Evolutionary conservation across 92 coral and sea anemone species (phyloP).

Genomic region (Parazoanthus swiftii): DNA sequence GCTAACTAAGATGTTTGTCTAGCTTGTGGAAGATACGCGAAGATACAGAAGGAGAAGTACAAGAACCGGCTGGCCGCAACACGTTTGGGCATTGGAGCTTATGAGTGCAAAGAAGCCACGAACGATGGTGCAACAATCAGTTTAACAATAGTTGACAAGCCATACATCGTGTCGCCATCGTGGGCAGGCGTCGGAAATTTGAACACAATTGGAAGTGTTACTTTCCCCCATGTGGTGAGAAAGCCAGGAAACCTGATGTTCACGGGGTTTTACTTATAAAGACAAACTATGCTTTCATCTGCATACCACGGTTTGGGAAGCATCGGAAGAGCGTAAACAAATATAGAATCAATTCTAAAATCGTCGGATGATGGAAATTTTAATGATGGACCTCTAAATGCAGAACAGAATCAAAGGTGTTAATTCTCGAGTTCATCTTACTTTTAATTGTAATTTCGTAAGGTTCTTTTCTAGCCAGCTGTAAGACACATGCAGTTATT

Average conservation of each 20-base stretch:
- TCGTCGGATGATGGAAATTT: slow-evolving; percentile 12
- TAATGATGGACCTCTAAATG: slow-evolving; percentile 1
- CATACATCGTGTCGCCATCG: slow-evolving; percentile 40
- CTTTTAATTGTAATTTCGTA: slow-evolving; percentile 26
- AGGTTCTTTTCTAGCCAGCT: slow-evolving; percentile 2
- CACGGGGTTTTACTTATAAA: neutral
- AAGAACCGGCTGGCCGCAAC: slow-evolving; percentile 99
- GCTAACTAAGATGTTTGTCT: slow-evolving; percentile 15
- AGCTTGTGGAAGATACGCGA: slow-evolving; percentile 69
- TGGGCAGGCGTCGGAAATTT: slow-evolving; percentile 41
- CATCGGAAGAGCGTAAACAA: slow-evolving; percentile 14
- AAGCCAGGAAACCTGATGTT: slow-evolving; percentile 24
- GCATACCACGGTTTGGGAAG: slow-evolving; percentile 24
- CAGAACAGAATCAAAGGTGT: slow-evolving; percentile 16
- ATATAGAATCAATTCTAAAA: slow-evolving; percentile 21
- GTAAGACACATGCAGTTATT: neutral
- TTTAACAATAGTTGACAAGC: slow-evolving; percentile 21
- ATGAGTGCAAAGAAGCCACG: slow-evolving; percentile 50
- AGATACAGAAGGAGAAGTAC: slow-evolving; percentile 73
- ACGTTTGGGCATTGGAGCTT: slow-evolving; percentile 97
- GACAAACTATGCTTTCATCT: slow-evolving; percentile 8
- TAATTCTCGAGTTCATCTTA: slow-evolving; percentile 26
- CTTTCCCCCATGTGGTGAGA: slow-evolving; percentile 34
- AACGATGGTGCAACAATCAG: slow-evolving; percentile 33
- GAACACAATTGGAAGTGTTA: slow-evolving; percentile 27